Evolutionary conservation across 1,140 invertebrate species (phyloP), one percentile per base, ranked within the genome.

Genomic region (Micrasema longulum): DNA sequence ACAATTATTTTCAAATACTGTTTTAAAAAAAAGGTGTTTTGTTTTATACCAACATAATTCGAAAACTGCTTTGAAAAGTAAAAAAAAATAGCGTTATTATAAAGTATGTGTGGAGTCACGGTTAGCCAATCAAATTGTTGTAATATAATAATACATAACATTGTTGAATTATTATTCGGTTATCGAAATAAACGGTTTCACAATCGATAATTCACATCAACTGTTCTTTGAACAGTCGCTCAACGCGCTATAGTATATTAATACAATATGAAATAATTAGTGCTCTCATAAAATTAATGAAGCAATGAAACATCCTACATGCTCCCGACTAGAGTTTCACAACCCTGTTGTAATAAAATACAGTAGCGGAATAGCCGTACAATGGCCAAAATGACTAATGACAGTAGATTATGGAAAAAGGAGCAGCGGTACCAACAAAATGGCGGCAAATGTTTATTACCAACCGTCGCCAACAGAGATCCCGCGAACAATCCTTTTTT

Each of bases 331-430:
- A 55, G 41, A 68, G 45, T 74, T 68, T 71, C 68, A 74, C 67
- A 72, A 52, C 63, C 70, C 70, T 66, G 63, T 52, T 43, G 69
- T 65, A 75, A 75, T 75, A 75, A 75, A 75, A 71, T 47, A 64
- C 73, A 75, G 69, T 43, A 64, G 69, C 47, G 36, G 50, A 64
- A 69, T 55, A 31, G 69, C 69, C 53, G 55, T 41, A 75, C 73
- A 75, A 75, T 68, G 66, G 69, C 55, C 60, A 41, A 75, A 74
- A 75, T 75, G 73, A 75, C 69, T 75, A 75, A 75, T 75, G 73
- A 71, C 69, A 53, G 47, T 22, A 71, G 73, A 75, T 75, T 75
- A 71, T 20, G 20, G 60, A 16, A 63, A 53, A 60, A 57, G 35
- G 35, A 31, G 23, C 41, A 22, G 16, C 11, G 52, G 41, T 67